A percentile compares a stretch with the other conserved stretches of the same genome.
Evolutionary conservation across 2,113 vertebrate genomes (phyloP).

Genomic region (Edolisoma coerulescens): DNA sequence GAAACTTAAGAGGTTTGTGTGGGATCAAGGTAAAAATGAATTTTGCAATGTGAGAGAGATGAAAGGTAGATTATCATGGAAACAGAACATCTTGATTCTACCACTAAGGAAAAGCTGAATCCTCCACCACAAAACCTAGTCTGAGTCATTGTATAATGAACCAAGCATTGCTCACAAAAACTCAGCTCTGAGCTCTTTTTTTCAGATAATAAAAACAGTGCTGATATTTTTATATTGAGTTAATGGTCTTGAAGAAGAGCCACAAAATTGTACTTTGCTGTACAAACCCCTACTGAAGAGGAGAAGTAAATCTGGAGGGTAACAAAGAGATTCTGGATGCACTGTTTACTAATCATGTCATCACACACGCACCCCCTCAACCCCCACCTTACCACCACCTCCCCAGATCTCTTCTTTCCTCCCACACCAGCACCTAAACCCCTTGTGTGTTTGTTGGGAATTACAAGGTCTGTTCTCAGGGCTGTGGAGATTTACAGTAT

Average conservation of each 20-base stretch:
- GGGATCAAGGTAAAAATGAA: slow-evolving; percentile 59
- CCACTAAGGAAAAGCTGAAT: slow-evolving; percentile 30
- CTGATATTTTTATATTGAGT: slow-evolving; percentile 62
- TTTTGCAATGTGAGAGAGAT: slow-evolving; percentile 7
- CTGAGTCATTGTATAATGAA: slow-evolving; percentile 69
- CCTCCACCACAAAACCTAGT: slow-evolving; percentile 48
- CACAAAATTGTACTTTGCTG: slow-evolving; percentile 39
- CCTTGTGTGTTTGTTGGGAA: slow-evolving; percentile 14
- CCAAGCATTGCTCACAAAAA: slow-evolving; percentile 26
- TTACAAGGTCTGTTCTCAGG: slow-evolving; percentile 16
- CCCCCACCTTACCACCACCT: neutral
- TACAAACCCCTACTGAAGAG: slow-evolving; percentile 2
- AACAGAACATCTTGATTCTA: slow-evolving; percentile 58
- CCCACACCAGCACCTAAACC: slow-evolving; percentile 31
- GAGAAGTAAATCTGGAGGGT: slow-evolving; percentile 16
- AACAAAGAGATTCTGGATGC: slow-evolving; percentile 17
- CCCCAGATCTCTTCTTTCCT: neutral
- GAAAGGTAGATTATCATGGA: slow-evolving; percentile 62
- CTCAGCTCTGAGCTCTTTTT: slow-evolving; percentile 20
- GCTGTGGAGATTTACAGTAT: neutral
- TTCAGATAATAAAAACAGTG: slow-evolving; percentile 63
- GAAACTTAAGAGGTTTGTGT: slow-evolving; percentile 11
- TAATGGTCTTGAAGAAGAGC: slow-evolving; percentile 60
- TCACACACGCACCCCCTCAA: neutral
- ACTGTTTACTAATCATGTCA: slow-evolving; percentile 4